Evolutionary conservation across 1,140 invertebrate genomes (phyloP), one percentile per base, ranked within the genome.

Genomic region (Drosophila melanogaster): DNA sequence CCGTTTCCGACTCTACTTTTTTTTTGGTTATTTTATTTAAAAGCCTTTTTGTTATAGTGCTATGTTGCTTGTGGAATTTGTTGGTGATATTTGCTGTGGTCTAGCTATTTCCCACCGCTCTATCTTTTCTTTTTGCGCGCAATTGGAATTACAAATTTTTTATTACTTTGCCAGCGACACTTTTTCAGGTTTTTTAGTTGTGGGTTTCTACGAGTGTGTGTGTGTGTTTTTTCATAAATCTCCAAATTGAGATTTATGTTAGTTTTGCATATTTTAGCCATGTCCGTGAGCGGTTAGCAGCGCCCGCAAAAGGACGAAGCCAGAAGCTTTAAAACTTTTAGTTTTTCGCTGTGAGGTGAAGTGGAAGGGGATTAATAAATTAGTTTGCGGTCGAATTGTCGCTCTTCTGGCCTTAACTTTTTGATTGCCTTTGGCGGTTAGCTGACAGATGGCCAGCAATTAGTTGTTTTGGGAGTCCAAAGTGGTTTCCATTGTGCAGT

Each of bases 191-290:
- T 81, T 73, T 58, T 60, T 57, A 40, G 46, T 40, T 65, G 37
- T 26, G 43, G 15, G 24, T 33, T 58, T 55, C 19, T 61, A 33
- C 59, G 26, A 43, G 59, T 54, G 59, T 50, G 59, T 51, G 59
- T 41, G 49, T 84, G 62, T 51, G 56, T 37, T 71, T 84, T 87
- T 89, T 89, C 85, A 89, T 89, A 89, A 89, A 89, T 89, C 84
- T 89, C 80, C 79, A 89, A 89, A 89, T 89, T 89, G 84, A 89
- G 84, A 89, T 89, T 89, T 89, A 89, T 89, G 85, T 74, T 90
- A 87, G 84, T 87, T 89, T 90, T 89, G 84, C 85, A 89, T 89
- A 89, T 89, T 89, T 89, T 84, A 90, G 80, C 85, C 85, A 89
- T 84, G 85, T 74, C 84, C 79, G 79, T 89, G 62, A 77, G 84